Evolutionary conservation across 2,113 vertebrate genomes (phyloP), one percentile per base, ranked within the genome.

Genomic region (Neolamprologus caudopunctatus): DNA sequence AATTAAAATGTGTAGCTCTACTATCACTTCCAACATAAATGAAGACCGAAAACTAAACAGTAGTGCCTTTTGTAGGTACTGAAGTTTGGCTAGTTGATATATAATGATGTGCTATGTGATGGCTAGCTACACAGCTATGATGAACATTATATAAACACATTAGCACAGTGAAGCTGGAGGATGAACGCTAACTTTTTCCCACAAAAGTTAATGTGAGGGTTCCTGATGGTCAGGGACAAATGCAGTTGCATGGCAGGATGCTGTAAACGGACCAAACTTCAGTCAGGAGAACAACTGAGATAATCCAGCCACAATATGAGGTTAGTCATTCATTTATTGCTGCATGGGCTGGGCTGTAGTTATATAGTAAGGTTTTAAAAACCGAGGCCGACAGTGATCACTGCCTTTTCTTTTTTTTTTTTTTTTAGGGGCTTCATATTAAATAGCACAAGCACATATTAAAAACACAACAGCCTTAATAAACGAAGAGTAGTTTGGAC

Each of bases 1-100:
- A 57, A 57, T 5, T 57, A 1, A 57, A 57, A 57, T 9, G 54
- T 16, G 0, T 26, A 57, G 55, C 24, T 57, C 7, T 0, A 0
- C 55, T 57, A 16, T 57, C 7, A 28, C 0, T 28, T 9, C 13
- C 0, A 0, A 57, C 24, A 57, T 57, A 57, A 57, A 57, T 2
- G 1, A 57, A 57, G 1, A 26, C 12, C 0, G 1, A 26, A 2
- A 26, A 14, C 24, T 26, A 57, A 57, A 57, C 54, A 26, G 4
- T 1, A 57, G 1, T 26, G 4, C 7, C 0, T 8, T 57, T 57
- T 28, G 24, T 28, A 57, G 54, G 54, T 0, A 5, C 7, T 57
- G 1, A 57, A 28, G 12, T 57, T 57, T 0, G 54, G 7, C 1
- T 57, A 57, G 54, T 1, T 57, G 54, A 1, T 57, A 14, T 55